A percentile compares a stretch with the other conserved stretches of the same genome.
These are phyloP conservation scores for Ageneiosus marmoratus DNA, from an alignment of 2,113 vertebrate genomes.

Conservation along the genomic window DNA sequence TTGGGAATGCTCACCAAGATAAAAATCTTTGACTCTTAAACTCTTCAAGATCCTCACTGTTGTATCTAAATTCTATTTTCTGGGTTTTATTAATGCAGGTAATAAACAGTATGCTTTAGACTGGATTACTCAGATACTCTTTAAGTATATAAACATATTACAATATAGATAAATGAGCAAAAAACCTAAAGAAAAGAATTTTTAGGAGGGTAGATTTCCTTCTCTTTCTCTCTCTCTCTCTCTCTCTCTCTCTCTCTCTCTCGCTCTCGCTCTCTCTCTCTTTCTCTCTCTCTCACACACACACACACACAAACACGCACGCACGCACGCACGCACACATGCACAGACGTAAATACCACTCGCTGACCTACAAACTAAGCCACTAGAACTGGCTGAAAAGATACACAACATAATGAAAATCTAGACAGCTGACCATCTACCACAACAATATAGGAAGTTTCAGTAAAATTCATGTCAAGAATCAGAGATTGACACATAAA, in stretches of 20 bases:
- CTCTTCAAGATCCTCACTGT: background rate
- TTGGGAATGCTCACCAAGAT: background rate
- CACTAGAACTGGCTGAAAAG: constrained; percentile 41
- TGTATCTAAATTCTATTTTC: background rate
- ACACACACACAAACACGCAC: constrained; percentile 56
- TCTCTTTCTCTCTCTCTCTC: constrained; percentile 46
- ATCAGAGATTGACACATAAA: background rate
- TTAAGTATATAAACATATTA: background rate
- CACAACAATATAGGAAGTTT: background rate
- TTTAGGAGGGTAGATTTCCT: background rate
- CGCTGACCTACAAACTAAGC: constrained; percentile 40
- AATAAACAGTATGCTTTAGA: background rate
- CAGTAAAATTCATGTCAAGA: background rate
- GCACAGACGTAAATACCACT: constrained; percentile 59
- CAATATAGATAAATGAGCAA: background rate
- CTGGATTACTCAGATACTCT: background rate
- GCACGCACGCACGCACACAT: constrained; percentile 56
- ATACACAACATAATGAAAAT: constrained; percentile 52
- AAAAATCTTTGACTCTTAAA: constrained; percentile 22
- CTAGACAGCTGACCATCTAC: background rate
- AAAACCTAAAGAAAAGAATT: background rate
- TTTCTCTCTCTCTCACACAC: constrained; percentile 42
- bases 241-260: constrained; percentile 39
- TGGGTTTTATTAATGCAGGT: background rate
- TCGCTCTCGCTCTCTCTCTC: constrained; percentile 52